These are phyloP conservation scores for Hemicrepidius hirtus DNA, from an alignment of 2,888 invertebrate species.

Conservation along the genomic window DNA sequence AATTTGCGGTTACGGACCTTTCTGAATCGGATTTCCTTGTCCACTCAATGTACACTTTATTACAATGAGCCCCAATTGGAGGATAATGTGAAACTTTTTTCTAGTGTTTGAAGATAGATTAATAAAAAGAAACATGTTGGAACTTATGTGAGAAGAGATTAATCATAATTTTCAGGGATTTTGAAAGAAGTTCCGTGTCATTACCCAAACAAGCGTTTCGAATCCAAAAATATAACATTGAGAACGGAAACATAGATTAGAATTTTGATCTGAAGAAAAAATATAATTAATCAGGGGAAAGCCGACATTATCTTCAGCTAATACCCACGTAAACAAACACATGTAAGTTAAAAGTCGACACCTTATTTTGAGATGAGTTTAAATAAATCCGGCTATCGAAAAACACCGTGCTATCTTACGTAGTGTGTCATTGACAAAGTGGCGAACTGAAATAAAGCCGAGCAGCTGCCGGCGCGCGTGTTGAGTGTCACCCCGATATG, in stretches of 20 bases:
- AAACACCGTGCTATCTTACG: slow-evolving; percentile 65
- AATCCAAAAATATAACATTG: neutral
- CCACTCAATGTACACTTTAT: no score
- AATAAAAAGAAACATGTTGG: no score
- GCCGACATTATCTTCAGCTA: slow-evolving; percentile 67
- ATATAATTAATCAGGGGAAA: slow-evolving; percentile 67
- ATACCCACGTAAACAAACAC: slow-evolving; percentile 69
- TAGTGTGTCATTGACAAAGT: slow-evolving; percentile 69
- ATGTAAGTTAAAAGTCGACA: slow-evolving; percentile 70
- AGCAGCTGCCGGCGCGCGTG: slow-evolving; percentile 66
- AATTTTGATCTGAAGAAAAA: slow-evolving; percentile 10
- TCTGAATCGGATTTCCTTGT: no score
- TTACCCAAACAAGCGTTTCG: neutral
- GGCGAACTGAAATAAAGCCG: slow-evolving; percentile 68
- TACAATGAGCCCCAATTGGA: no score
- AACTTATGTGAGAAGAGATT: neutral
- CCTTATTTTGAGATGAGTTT: slow-evolving; percentile 67
- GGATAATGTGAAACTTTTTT: neutral
- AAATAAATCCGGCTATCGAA: slow-evolving; percentile 67
- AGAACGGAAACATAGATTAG: slow-evolving; percentile 21
- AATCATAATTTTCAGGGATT: slow-evolving; percentile 19
- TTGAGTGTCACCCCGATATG: slow-evolving; percentile 66
- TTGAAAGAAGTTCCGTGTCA: slow-evolving; percentile 2
- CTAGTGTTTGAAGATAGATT: no score
- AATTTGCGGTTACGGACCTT: no score